These are phyloP conservation scores for Neoniphon sammara DNA, from an alignment of 2,797 vertebrate genomes.

Conservation along the genomic window DNA sequence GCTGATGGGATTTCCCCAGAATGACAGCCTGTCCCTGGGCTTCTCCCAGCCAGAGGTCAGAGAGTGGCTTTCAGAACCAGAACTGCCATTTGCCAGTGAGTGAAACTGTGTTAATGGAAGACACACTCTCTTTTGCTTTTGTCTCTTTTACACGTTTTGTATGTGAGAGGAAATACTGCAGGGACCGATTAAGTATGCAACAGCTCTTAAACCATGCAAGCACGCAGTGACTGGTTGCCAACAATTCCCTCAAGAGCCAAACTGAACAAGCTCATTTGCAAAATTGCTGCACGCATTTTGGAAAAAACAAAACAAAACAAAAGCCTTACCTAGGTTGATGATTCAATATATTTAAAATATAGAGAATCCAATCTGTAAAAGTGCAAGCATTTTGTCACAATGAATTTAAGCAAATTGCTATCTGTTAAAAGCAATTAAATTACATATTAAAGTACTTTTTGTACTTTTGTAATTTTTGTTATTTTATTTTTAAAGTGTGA, in stretches of 20 bases:
- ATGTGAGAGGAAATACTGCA: not conserved
- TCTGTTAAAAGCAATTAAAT: too few relatives aligned
- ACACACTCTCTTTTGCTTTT: not conserved
- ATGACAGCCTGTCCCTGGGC: slow-evolving; percentile 63
- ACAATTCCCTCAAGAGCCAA: too few relatives aligned
- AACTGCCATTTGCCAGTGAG: slow-evolving; percentile 53
- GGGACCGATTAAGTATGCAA: not conserved
- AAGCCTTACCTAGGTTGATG: too few relatives aligned
- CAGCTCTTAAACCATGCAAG: not conserved
- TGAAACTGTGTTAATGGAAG: not conserved
- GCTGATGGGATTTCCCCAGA: slow-evolving; percentile 64
- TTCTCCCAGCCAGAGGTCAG: slow-evolving; percentile 42
- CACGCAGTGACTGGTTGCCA: not conserved
- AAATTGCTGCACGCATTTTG: too few relatives aligned
- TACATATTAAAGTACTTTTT: too few relatives aligned
- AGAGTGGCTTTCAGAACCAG: slow-evolving; percentile 49
- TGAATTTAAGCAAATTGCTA: not conserved
- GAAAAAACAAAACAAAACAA: too few relatives aligned
- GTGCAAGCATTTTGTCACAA: not conserved
- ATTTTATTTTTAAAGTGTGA: too few relatives aligned
- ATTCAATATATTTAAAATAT: not conserved
- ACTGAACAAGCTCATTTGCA: too few relatives aligned
- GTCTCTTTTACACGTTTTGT: not conserved
- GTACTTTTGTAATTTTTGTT: too few relatives aligned
- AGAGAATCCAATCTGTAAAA: not conserved